Evolutionary conservation across 2,888 invertebrate species (phyloP).

Genomic region (Amphipoea lucens): DNA sequence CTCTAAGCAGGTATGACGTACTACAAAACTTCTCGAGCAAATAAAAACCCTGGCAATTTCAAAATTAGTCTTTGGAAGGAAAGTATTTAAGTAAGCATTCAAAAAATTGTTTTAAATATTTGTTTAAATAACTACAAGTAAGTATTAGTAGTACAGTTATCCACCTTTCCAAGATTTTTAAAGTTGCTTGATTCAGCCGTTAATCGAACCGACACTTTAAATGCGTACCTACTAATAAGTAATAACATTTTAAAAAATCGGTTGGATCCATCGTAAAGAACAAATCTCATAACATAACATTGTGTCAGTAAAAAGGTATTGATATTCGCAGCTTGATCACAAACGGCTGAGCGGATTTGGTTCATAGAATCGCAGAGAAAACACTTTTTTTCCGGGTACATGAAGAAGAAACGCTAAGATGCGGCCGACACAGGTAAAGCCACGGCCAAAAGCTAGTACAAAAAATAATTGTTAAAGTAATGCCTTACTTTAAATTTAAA

Average conservation of each 20-base stretch:
- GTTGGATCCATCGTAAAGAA: not conserved
- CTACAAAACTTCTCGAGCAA: not conserved
- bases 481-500: not conserved
- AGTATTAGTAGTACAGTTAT: not conserved
- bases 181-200: not conserved
- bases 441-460: not conserved
- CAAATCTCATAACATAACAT: not conserved
- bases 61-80: not conserved
- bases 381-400: not conserved
- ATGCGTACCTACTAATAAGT: not conserved
- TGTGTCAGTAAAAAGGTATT: not conserved
- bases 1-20: not conserved
- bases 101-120: not conserved
- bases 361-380: not conserved
- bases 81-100: not conserved
- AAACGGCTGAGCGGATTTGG: not conserved
- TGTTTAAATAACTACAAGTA: not conserved
- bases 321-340: not conserved
- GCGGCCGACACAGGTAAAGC: not conserved
- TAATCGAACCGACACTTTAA: not conserved
- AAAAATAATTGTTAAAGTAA: not conserved
- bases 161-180: not conserved
- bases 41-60: not conserved
- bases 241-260: not conserved
- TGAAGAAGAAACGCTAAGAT: not conserved